Base-by-base conservation (phyloP, 2,888 invertebrate species). In the Amaurobius ferox region DNA sequence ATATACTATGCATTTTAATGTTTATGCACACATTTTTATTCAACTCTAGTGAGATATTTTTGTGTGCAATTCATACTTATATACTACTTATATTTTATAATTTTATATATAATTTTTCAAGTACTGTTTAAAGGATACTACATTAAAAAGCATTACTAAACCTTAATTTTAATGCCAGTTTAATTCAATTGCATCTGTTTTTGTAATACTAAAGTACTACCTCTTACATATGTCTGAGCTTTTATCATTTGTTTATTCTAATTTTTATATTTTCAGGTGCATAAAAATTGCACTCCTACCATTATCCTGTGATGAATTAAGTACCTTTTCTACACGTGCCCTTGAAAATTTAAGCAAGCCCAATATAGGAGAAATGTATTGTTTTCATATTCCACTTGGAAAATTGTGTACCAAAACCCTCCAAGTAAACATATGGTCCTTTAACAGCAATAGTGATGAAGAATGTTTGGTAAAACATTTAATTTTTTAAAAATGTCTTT, bases 361-460 rank as follows among this genome's bases (percentile, higher is more conserved):
- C 67, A 94, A 94, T 9, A 95, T 96, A 90, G 95, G 95, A 79
- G 95, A 96, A 92, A 94, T 94, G 89, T 96, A 96, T 91, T 94
- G 94, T 90, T 93, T 97, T 91, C 93, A 94, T 90, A 94, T 96
- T 90, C 94, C 94, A 90, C 92, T 95, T 90, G 94, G 94, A 89
- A 96, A 96, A 91, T 92, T 95, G 88, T 95, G 95, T 81, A 95
- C 96, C 40, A 97, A 97, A 92, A 98, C 97, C 62, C 92, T 98
- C 88, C 97, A 98, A 92, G 94, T 98, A 87, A 96, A 96, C 90
- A 94, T 98, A 44, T 95, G 96, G 92, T 95, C 95, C 89, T 94
- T 95, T 86, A 92, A 93, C 26, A 89, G 90, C 28, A 93, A 93
- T 89, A 92, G 93, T 89, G 93, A 93, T 88, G 95, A 95, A 89